Conservation (phyloP, 2,797 vertebrate species). For the Pangasius krempfi region DNA sequence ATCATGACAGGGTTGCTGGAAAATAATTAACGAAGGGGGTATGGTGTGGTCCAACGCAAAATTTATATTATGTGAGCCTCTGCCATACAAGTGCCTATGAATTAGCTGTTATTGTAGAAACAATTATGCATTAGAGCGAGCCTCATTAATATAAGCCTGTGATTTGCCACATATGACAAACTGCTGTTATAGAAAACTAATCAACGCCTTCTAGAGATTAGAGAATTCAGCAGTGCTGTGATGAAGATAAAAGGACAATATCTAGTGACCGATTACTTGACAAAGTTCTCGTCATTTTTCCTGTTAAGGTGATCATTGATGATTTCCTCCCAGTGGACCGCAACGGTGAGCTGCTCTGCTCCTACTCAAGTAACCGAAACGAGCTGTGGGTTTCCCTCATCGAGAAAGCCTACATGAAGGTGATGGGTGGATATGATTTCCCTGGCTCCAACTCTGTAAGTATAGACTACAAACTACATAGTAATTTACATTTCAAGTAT, state of each 20-base stretch:
- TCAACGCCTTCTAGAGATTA: background rate
- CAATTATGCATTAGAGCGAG: background rate
- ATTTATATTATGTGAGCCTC: background rate
- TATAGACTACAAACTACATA: conserved; percentile 36
- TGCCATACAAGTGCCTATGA: background rate
- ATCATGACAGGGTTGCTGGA: background rate
- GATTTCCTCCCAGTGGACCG: conserved; percentile 93
- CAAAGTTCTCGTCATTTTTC: background rate
- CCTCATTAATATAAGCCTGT: background rate
- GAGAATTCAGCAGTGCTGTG: background rate
- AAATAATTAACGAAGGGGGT: background rate
- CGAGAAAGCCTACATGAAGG: conserved; percentile 99
- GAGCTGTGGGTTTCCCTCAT: conserved; percentile 98
- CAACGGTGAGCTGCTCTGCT: conserved; percentile 93
- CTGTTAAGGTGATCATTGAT: conserved; percentile 91
- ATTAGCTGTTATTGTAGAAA: background rate
- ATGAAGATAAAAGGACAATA: background rate
- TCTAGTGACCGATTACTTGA: background rate
- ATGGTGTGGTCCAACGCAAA: background rate
- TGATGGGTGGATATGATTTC: conserved; percentile 99
- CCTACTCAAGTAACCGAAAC: conserved; percentile 96
- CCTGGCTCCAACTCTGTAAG: conserved; percentile 98
- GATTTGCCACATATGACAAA: background rate
- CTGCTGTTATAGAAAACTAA: background rate
- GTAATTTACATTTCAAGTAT: background rate